phyloP scores from a whole-genome alignment of 1,140 invertebrate species.

The Dreissena polymorpha region DNA sequence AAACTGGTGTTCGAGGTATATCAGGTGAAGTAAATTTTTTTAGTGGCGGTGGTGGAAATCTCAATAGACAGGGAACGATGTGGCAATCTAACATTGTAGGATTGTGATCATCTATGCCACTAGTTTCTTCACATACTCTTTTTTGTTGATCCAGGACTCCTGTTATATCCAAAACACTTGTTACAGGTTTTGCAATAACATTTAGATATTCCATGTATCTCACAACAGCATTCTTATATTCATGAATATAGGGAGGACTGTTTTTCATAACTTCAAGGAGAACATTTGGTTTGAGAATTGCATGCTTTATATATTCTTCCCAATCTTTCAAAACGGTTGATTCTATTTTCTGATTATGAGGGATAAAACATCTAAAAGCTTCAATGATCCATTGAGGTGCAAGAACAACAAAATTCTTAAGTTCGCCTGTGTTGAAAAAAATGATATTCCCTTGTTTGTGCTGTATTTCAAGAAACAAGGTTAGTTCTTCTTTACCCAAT shows the following conservation, averaged over 20 bases:
- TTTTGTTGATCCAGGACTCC: background rate
- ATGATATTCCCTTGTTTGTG: conserved; percentile 24
- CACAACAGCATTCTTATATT: conserved; percentile 16
- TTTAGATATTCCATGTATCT: conserved; percentile 41
- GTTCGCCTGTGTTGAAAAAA: conserved; percentile 15
- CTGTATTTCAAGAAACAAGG: conserved; percentile 20
- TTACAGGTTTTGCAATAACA: conserved; percentile 22
- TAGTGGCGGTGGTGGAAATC: background rate
- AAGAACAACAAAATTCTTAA: conserved; percentile 13
- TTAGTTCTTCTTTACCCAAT: conserved; percentile 10
- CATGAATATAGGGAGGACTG: background rate
- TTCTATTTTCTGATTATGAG: conserved; percentile 10
- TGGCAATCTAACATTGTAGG: conserved; percentile 4
- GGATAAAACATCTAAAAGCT: conserved; percentile 36
- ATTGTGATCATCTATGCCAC: background rate
- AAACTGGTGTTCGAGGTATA: conserved; percentile 8
- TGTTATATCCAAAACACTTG: background rate
- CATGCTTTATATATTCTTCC: conserved; percentile 12
- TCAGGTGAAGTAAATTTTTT: background rate
- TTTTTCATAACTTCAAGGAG: conserved; percentile 38
- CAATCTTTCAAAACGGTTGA: background rate
- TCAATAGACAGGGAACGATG: conserved; percentile 22
- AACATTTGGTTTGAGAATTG: conserved; percentile 4
- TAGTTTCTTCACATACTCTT: background rate
- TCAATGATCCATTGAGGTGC: no score